These are phyloP conservation scores for Aelia acuminata DNA, from an alignment of 2,888 invertebrate genomes.

Conservation along the genomic window DNA sequence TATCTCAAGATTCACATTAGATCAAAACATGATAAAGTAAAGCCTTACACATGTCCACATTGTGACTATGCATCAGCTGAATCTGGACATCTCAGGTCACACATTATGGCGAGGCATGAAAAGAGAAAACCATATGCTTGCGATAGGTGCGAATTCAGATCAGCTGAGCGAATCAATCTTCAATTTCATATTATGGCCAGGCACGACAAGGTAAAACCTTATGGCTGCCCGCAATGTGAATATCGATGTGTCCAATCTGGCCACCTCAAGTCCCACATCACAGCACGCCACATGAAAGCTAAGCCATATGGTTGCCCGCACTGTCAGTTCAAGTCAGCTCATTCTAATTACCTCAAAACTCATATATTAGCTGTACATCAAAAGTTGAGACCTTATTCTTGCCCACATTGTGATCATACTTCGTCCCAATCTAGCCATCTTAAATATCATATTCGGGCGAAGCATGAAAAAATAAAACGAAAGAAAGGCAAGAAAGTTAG, in stretches of 20 bases:
- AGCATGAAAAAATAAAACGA: conserved; percentile 31
- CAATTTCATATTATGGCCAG: conserved; percentile 31
- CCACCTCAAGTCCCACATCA: conserved; percentile 10
- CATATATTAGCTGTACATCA: conserved; percentile 30
- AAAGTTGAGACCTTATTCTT: conserved; percentile 28
- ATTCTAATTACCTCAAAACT: conserved; percentile 21
- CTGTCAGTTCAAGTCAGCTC: conserved; percentile 30
- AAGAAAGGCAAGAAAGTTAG: neutral
- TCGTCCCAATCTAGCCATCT: neutral
- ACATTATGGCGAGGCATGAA: conserved; percentile 11
- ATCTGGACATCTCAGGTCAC: conserved; percentile 23
- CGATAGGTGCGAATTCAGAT: conserved; percentile 19
- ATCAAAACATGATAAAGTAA: conserved; percentile 34
- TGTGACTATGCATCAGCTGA: conserved; percentile 39
- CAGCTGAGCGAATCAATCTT: conserved; percentile 25
- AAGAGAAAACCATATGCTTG: conserved; percentile 2
- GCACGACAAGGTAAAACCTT: conserved; percentile 29
- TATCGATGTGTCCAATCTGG: conserved; percentile 14
- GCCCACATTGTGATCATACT: conserved; percentile 35
- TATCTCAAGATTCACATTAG: conserved; percentile 28
- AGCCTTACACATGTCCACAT: conserved; percentile 7
- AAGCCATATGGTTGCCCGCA: conserved; percentile 31
- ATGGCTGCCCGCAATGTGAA: conserved; percentile 36
- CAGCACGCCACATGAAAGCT: neutral
- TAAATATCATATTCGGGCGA: conserved; percentile 12